Conservation (phyloP, 2,113 vertebrate genomes). For the Lontra canadensis region DNA sequence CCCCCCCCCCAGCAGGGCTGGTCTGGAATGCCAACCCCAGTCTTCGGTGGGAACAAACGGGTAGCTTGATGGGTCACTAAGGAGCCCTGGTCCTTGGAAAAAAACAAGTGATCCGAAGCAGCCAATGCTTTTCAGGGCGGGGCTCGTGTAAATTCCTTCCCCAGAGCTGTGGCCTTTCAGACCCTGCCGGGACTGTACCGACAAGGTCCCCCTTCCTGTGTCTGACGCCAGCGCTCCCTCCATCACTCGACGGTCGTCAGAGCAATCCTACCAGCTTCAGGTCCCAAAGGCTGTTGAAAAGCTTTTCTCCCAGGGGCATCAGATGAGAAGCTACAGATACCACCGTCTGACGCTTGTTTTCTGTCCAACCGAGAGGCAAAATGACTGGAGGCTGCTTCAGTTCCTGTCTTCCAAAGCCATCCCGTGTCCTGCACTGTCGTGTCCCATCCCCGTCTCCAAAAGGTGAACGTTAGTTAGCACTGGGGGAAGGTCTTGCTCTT, state of each 20-base stretch:
- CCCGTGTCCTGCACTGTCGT: not conserved
- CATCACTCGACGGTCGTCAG: not conserved
- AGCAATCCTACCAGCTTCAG: not conserved
- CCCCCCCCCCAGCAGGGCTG: not conserved
- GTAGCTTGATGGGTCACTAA: not conserved
- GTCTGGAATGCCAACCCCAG: not conserved
- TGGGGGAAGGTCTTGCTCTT: not conserved
- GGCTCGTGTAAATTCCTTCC: conserved; percentile 47
- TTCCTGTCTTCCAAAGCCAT: not conserved
- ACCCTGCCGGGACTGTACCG: not conserved
- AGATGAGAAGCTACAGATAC: not conserved
- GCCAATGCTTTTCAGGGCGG: not conserved
- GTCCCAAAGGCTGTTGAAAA: not conserved
- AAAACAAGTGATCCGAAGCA: not conserved
- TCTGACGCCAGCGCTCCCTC: not conserved
- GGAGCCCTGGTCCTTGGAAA: not conserved
- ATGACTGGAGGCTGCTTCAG: not conserved
- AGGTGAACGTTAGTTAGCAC: not conserved
- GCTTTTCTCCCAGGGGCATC: not conserved
- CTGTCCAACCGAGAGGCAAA: not conserved
- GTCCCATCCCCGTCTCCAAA: not conserved
- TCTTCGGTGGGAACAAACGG: not conserved
- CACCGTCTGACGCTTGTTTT: not conserved
- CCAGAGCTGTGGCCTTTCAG: not conserved
- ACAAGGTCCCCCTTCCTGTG: not conserved